Conservation (phyloP, 2,888 invertebrate species). For the Luperina testacea region DNA sequence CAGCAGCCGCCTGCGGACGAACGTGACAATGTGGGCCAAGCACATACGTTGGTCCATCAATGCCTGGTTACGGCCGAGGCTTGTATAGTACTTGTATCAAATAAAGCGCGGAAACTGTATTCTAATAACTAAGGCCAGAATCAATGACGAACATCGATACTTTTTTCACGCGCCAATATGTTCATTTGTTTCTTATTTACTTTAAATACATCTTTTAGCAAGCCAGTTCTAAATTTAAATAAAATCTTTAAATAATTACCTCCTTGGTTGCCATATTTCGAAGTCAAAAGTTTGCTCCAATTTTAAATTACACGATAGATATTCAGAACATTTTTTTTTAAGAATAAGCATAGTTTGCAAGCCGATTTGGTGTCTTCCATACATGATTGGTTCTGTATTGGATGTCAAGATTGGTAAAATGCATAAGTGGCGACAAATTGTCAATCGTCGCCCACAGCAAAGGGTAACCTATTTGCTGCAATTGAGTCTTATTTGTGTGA, state of each 20-base stretch:
- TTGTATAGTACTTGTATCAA: not conserved
- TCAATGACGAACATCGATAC: not conserved
- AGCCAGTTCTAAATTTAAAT: not conserved
- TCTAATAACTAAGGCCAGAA: not conserved
- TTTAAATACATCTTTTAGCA: not conserved
- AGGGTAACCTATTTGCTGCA: conserved; percentile 48
- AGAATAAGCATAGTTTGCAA: conserved; percentile 7
- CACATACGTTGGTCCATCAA: not conserved
- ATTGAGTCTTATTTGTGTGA: conserved; percentile 57
- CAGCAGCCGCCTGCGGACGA: not conserved
- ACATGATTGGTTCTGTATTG: conserved; percentile 46
- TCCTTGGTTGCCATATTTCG: no score
- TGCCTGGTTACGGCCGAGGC: not conserved
- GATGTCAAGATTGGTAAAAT: conserved; percentile 52
- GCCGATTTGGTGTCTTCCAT: conserved; percentile 11
- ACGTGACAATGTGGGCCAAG: not conserved
- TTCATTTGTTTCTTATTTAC: no score
- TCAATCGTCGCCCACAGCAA: conserved; percentile 48
- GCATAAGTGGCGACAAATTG: conserved; percentile 64
- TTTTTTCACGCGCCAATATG: not conserved
- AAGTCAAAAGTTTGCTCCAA: not conserved
- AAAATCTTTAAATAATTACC: not conserved
- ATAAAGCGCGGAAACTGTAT: not conserved
- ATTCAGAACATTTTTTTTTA: not conserved
- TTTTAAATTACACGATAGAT: not conserved